A percentile compares a stretch with the other conserved stretches of the same genome.
phyloP scores from a whole-genome alignment of 2,888 invertebrate genomes.

The Tenthredo livida region DNA sequence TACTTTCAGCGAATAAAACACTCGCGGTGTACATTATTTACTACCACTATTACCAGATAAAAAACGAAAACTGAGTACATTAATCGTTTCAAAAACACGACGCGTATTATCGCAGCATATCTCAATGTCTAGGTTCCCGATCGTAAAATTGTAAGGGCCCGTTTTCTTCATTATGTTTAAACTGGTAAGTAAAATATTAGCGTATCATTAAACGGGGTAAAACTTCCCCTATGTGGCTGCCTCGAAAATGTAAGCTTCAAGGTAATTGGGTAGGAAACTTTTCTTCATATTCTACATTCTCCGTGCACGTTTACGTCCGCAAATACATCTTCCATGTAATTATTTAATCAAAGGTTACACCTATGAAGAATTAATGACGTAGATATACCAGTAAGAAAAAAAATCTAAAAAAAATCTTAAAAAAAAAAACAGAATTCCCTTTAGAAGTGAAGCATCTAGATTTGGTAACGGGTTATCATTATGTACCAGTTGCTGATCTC shows the following conservation, averaged over 20 bases:
- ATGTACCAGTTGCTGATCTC: neutral
- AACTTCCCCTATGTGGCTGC: neutral
- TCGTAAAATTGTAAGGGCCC: neutral
- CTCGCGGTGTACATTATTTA: neutral
- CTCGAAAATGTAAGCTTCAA: neutral
- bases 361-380: neutral
- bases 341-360: neutral
- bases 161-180: neutral
- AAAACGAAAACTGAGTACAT: neutral
- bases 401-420: neutral
- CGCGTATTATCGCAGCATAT: neutral
- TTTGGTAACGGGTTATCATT: conserved; percentile 28
- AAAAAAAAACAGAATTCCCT: neutral
- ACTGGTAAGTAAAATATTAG: neutral
- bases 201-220: neutral
- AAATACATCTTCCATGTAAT: neutral
- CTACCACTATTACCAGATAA: neutral
- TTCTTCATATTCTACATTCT: neutral
- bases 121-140: neutral
- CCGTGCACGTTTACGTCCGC: neutral
- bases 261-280: neutral
- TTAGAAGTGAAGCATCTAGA: neutral
- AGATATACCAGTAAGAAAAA: neutral
- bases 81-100: conserved; percentile 5
- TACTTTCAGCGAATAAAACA: neutral